Percentiles rank a stretch among this genome's conserved stretches.
These are phyloP conservation scores for Tenthredo amoena DNA, from an alignment of 2,888 invertebrate species.

Conservation along the genomic window DNA sequence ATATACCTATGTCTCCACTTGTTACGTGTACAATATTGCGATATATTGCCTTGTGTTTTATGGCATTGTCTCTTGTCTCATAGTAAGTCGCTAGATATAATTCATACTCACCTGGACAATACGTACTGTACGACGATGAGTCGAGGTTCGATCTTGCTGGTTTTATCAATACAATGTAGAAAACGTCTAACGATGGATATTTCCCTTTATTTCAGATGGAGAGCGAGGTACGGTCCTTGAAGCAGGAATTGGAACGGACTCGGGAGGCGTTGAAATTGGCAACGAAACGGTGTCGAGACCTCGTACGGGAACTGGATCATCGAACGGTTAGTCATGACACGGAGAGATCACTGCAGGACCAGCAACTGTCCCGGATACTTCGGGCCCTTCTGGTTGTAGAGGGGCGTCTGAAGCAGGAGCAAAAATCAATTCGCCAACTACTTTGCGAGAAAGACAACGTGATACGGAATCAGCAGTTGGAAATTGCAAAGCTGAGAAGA, in stretches of 20 bases:
- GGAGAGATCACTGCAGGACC: slow-evolving; percentile 84
- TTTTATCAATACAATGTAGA: not conserved
- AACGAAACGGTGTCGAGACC: slow-evolving; percentile 84
- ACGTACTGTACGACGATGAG: not conserved
- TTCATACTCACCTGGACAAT: not conserved
- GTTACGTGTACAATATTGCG: slow-evolving; percentile 11
- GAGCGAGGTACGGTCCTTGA: slow-evolving; percentile 79
- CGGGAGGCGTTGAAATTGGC: slow-evolving; percentile 84
- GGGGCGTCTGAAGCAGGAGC: slow-evolving; percentile 86
- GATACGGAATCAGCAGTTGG: slow-evolving; percentile 85
- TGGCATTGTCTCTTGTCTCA: slow-evolving; percentile 14
- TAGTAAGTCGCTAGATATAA: not conserved
- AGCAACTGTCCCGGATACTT: slow-evolving; percentile 86
- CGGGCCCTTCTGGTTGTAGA: slow-evolving; percentile 86
- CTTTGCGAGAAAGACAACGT: slow-evolving; percentile 86
- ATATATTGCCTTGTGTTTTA: slow-evolving; percentile 23
- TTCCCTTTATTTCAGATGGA: slow-evolving; percentile 82
- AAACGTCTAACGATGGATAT: slow-evolving; percentile 50
- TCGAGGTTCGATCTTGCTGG: not conserved
- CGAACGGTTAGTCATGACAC: slow-evolving; percentile 75
- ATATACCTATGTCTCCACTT: slow-evolving; percentile 4
- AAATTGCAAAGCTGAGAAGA: slow-evolving; percentile 83
- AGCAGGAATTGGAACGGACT: slow-evolving; percentile 84
- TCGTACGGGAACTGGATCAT: slow-evolving; percentile 79
- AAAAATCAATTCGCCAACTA: slow-evolving; percentile 85